Conservation (phyloP, 1,140 invertebrate genomes). For the Patella vulgata region DNA sequence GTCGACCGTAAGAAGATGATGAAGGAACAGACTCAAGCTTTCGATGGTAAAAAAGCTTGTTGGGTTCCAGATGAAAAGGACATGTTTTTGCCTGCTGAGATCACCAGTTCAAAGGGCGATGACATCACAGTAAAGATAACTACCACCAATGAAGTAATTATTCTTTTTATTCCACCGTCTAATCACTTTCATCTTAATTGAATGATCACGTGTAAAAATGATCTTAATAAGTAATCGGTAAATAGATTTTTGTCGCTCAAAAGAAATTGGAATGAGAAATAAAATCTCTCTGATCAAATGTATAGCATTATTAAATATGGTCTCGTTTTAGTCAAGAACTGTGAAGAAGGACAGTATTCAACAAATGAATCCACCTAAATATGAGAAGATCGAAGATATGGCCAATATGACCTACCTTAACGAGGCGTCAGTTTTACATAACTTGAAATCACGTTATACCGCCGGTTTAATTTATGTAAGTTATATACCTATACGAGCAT, state of each 20-base stretch:
- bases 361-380: slow-evolving; percentile 99
- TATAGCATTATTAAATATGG: no score
- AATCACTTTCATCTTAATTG: no score
- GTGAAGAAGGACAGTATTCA: slow-evolving; percentile 97
- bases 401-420: slow-evolving; percentile 99
- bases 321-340: slow-evolving; percentile 71
- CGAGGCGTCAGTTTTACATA: slow-evolving; percentile 98
- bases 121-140: slow-evolving; percentile 82
- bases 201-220: no score
- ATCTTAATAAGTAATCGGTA: no score
- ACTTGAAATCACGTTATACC: slow-evolving; percentile 98
- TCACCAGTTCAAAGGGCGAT: slow-evolving; percentile 98
- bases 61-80: slow-evolving; percentile 98
- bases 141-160: slow-evolving; percentile 49
- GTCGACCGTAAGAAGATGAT: slow-evolving; percentile 61
- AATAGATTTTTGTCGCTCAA: no score
- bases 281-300: no score
- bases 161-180: no score
- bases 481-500: no score
- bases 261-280: no score
- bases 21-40: slow-evolving; percentile 58
- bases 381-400: no score
- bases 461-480: slow-evolving; percentile 98
- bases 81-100: slow-evolving; percentile 95
- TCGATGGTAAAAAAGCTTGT: no score